A percentile compares a stretch with the other conserved stretches of the same genome.
Evolutionary conservation across 1,140 invertebrate species (phyloP).

Genomic region (Popillia japonica): DNA sequence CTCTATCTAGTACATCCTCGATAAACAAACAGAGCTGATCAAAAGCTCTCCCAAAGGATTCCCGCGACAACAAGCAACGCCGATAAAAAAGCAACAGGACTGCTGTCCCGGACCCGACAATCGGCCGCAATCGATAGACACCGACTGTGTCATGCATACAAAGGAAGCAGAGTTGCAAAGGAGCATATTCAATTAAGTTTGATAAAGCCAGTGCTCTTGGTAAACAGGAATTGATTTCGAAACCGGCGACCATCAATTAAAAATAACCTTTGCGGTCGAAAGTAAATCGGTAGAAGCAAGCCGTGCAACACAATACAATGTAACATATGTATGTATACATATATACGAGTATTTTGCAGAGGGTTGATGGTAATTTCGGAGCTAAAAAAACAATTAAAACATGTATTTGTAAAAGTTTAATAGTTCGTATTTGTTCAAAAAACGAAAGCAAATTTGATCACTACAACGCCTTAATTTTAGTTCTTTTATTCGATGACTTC

Average conservation of each 20-base stretch:
- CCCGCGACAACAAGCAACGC: background rate
- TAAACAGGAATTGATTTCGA: slow-evolving; percentile 34
- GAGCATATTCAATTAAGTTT: background rate
- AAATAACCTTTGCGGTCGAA: slow-evolving; percentile 29
- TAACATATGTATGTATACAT: background rate
- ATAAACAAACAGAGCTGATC: background rate
- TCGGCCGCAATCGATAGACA: slow-evolving; percentile 7
- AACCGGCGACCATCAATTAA: slow-evolving; percentile 29
- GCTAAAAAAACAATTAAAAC: background rate
- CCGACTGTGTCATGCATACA: background rate
- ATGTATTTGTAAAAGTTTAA: too few relatives aligned
- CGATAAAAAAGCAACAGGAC: background rate
- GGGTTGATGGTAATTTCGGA: background rate
- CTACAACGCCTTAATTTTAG: too few relatives aligned
- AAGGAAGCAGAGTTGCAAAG: background rate
- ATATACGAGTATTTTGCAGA: background rate
- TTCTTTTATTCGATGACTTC: too few relatives aligned
- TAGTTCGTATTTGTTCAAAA: too few relatives aligned
- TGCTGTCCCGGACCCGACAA: background rate
- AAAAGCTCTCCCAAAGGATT: background rate
- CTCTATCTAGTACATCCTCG: background rate
- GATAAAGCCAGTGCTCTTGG: background rate
- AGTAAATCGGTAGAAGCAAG: slow-evolving; percentile 5
- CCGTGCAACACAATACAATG: background rate
- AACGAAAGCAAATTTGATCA: too few relatives aligned